phyloP scores from a whole-genome alignment of 2,888 invertebrate species.

The Ochropleura leucogaster region DNA sequence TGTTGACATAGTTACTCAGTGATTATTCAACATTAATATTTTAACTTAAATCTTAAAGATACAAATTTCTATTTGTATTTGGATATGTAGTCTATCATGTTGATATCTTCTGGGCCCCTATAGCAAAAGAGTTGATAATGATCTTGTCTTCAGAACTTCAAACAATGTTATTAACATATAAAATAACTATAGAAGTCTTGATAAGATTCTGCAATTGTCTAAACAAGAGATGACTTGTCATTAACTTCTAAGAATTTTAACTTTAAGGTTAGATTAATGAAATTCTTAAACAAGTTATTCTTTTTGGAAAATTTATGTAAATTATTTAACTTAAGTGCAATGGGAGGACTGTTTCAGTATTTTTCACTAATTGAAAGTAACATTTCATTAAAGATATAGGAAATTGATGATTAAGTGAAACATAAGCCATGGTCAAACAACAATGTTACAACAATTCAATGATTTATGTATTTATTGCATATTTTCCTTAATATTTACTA shows the following conservation, averaged over 20 bases:
- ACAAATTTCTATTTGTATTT: constrained; percentile 7
- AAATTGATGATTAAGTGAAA: constrained; percentile 1
- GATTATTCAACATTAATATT: constrained; percentile 1
- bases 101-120: neutral
- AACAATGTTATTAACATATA: constrained; percentile 15
- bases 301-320: neutral
- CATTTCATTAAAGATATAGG: neutral
- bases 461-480: constrained; percentile 4
- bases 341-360: neutral
- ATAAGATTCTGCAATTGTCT: constrained; percentile 36
- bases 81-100: constrained; percentile 13
- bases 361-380: neutral
- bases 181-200: constrained; percentile 13
- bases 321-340: neutral
- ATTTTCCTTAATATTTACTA: constrained; percentile 35
- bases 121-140: constrained; percentile 3
- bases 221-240: neutral
- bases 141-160: neutral
- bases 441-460: neutral
- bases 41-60: neutral
- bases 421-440: constrained; percentile 8
- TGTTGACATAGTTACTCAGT: constrained; percentile 3
- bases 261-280: constrained; percentile 46
- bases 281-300: neutral
- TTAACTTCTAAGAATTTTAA: neutral